Conservation (phyloP, 2,797 vertebrate genomes). For the Mycteria americana region DNA sequence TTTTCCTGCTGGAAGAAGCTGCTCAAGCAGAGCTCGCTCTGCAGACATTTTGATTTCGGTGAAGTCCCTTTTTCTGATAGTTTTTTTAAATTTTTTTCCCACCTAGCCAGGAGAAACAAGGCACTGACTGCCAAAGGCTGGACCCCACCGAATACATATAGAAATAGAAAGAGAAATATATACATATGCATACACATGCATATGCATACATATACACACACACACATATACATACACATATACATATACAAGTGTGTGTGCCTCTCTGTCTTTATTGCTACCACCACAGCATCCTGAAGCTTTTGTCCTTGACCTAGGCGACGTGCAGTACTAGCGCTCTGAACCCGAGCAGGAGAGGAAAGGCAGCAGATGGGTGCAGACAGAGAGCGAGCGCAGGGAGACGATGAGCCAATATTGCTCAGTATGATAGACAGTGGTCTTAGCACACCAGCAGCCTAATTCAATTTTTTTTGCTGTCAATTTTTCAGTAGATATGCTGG, state of each 20-base stretch:
- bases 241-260: rapidly evolving
- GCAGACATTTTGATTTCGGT: background rate
- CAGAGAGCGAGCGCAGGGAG: background rate
- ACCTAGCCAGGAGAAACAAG: background rate
- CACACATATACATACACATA: no score
- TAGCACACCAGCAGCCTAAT: slow-evolving; percentile 64
- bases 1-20: background rate
- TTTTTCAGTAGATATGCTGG: background rate
- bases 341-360: background rate
- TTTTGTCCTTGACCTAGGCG: slow-evolving; percentile 28
- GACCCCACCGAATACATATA: background rate
- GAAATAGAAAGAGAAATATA: background rate
- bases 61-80: background rate
- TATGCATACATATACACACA: background rate
- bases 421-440: slow-evolving; percentile 63
- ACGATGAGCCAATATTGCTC: slow-evolving; percentile 55
- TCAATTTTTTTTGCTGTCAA: slow-evolving; percentile 1
- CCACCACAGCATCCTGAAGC: background rate
- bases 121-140: background rate
- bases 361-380: slow-evolving; percentile 63
- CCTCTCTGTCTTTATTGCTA: background rate
- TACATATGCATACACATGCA: background rate
- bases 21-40: background rate
- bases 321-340: rapidly evolving
- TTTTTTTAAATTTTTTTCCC: background rate